A percentile compares a stretch with the other conserved stretches of the same genome.
Evolutionary conservation across 2,888 invertebrate species (phyloP).

Genomic region (Sepiola atlantica): DNA sequence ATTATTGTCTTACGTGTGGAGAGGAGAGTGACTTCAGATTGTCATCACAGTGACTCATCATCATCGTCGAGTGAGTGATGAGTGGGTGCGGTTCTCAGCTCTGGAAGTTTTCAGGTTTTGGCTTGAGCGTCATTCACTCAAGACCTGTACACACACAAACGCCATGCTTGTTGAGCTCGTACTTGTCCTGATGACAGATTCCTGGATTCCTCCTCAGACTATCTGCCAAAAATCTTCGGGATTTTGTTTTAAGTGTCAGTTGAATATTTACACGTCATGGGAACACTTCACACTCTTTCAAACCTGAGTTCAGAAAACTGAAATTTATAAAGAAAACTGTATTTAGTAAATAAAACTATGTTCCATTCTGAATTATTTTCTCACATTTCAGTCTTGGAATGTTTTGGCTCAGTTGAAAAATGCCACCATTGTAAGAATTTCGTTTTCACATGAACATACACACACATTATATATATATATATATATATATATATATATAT

Average conservation of each 20-base stretch:
- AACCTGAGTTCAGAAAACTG: not conserved
- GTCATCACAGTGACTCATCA: not conserved
- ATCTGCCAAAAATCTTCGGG: not conserved
- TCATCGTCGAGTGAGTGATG: not conserved
- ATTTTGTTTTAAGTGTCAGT: not conserved
- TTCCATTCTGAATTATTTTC: not conserved
- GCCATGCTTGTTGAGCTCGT: not conserved
- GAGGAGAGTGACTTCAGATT: not conserved
- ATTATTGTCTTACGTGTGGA: not conserved
- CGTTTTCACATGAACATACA: not conserved
- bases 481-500: conserved; percentile 32
- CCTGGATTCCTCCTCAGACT: not conserved
- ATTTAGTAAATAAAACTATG: not conserved
- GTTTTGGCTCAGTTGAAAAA: no score
- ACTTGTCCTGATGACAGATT: not conserved
- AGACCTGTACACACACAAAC: not conserved
- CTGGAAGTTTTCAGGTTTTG: not conserved
- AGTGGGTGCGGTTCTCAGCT: not conserved
- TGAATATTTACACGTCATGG: conserved; percentile 32
- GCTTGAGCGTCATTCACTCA: not conserved
- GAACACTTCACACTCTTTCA: not conserved
- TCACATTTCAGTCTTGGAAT: not conserved
- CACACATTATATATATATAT: conserved; percentile 1
- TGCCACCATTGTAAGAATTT: no score
- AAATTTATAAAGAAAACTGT: not conserved